Conservation (phyloP, 2,888 invertebrate species). For the Stenchaetothrips biformis region DNA sequence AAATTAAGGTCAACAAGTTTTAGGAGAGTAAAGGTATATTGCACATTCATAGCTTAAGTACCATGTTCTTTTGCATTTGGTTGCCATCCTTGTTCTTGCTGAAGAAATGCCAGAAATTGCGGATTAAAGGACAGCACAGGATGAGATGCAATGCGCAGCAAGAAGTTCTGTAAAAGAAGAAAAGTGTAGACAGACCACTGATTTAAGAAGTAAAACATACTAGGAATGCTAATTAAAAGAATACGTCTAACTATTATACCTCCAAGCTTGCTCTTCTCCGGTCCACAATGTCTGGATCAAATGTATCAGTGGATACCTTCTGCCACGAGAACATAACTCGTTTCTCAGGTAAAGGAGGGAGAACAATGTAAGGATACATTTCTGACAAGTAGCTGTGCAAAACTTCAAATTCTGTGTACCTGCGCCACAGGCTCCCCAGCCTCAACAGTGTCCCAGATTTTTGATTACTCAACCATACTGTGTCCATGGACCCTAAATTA, state of each 20-base stretch:
- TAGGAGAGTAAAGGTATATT: conserved; percentile 26
- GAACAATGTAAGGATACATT: conserved; percentile 71
- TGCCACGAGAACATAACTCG: conserved; percentile 70
- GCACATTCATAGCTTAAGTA: conserved; percentile 39
- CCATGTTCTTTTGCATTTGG: conserved; percentile 71
- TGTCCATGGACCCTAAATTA: conserved; percentile 58
- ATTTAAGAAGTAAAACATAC: conserved; percentile 25
- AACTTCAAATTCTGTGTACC: conserved; percentile 81
- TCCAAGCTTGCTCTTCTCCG: conserved; percentile 75
- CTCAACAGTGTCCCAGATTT: background rate
- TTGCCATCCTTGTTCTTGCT: conserved; percentile 73
- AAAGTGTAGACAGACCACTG: background rate
- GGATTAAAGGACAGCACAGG: conserved; percentile 66
- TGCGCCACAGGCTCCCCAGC: conserved; percentile 65
- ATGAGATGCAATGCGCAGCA: conserved; percentile 70
- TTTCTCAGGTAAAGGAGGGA: conserved; percentile 79
- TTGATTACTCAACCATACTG: conserved; percentile 40
- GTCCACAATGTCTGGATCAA: conserved; percentile 79
- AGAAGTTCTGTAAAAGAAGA: conserved; percentile 55
- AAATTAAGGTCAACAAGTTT: conserved; percentile 29
- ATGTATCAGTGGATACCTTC: conserved; percentile 69
- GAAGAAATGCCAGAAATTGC: conserved; percentile 71
- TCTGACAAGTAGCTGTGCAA: conserved; percentile 70
- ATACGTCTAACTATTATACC: conserved; percentile 42
- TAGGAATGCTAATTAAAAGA: background rate